These are phyloP conservation scores for Dasyprocta punctata DNA, from an alignment of 2,113 vertebrate genomes.

Conservation along the genomic window DNA sequence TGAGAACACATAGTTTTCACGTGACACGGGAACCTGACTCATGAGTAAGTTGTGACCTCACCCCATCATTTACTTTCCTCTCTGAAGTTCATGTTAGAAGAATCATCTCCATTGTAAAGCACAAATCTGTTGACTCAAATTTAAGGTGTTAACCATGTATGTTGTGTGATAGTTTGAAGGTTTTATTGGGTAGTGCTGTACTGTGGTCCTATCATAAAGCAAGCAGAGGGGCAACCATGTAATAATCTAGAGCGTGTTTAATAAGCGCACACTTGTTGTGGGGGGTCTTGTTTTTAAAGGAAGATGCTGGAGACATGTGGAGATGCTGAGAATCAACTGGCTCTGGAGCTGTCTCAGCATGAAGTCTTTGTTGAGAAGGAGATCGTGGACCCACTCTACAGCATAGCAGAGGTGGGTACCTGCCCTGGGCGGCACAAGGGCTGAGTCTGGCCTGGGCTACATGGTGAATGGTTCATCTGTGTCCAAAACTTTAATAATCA, in stretches of 20 bases:
- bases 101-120: neutral
- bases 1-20: neutral
- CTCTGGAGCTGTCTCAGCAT: slow-evolving; percentile 94
- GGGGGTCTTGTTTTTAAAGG: slow-evolving; percentile 84
- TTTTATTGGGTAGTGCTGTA: neutral
- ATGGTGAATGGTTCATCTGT: rapidly evolving
- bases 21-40: neutral
- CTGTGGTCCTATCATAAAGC: too few relatives aligned
- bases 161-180: neutral
- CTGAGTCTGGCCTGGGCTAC: rapidly evolving
- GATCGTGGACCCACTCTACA: slow-evolving; percentile 93
- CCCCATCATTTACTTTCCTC: neutral
- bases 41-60: neutral
- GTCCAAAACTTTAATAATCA: neutral
- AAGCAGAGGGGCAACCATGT: neutral
- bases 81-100: neutral
- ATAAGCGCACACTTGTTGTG: neutral
- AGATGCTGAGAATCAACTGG: slow-evolving; percentile 95
- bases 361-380: slow-evolving; percentile 97
- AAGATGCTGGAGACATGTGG: slow-evolving; percentile 98
- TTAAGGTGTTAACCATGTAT: neutral
- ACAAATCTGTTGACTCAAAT: neutral
- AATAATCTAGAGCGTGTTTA: neutral
- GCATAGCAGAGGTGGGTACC: slow-evolving; percentile 92
- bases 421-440: rapidly evolving